A percentile compares a stretch with the other conserved stretches of the same genome.
These are phyloP conservation scores for Zaprionus capensis DNA, from an alignment of 1,140 invertebrate species.

Conservation along the genomic window DNA sequence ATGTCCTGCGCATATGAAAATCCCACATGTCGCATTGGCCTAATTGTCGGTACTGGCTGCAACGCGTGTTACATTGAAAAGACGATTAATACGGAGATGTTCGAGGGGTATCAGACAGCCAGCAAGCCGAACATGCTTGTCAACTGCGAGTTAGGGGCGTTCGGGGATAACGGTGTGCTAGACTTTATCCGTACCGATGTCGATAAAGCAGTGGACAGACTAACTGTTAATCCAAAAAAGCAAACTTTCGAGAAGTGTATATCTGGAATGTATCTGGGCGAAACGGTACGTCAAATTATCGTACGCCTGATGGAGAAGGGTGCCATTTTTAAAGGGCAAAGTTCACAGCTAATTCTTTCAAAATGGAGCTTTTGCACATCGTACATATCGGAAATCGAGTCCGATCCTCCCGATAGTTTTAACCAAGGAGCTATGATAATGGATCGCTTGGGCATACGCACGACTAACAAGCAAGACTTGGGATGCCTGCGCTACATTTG, in stretches of 20 bases:
- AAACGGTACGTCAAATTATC: conserved; percentile 87
- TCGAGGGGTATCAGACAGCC: conserved; percentile 86
- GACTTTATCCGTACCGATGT: conserved; percentile 90
- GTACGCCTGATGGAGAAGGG: conserved; percentile 75
- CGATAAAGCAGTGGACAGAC: conserved; percentile 92
- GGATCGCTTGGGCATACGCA: conserved; percentile 90
- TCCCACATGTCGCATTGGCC: conserved; percentile 83
- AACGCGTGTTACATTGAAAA: conserved; percentile 99
- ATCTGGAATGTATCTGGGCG: conserved; percentile 96
- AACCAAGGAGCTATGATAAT: conserved; percentile 92
- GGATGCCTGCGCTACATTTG: conserved; percentile 95
- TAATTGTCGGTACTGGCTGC: conserved; percentile 93
- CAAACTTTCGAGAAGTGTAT: conserved; percentile 97
- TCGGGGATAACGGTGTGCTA: conserved; percentile 92
- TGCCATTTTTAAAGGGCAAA: conserved; percentile 21
- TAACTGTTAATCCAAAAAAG: conserved; percentile 90
- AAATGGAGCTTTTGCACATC: conserved; percentile 90
- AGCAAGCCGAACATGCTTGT: conserved; percentile 90
- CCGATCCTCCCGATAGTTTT: conserved; percentile 91
- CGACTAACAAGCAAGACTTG: conserved; percentile 93
- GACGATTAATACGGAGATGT: conserved; percentile 84
- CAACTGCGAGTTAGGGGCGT: conserved; percentile 98
- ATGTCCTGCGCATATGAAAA: conserved; percentile 83
- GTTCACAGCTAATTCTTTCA: conserved; percentile 24
- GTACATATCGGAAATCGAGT: conserved; percentile 98